Evolutionary conservation across 2,888 invertebrate genomes (phyloP).

Genomic region (Amaurobius ferox): DNA sequence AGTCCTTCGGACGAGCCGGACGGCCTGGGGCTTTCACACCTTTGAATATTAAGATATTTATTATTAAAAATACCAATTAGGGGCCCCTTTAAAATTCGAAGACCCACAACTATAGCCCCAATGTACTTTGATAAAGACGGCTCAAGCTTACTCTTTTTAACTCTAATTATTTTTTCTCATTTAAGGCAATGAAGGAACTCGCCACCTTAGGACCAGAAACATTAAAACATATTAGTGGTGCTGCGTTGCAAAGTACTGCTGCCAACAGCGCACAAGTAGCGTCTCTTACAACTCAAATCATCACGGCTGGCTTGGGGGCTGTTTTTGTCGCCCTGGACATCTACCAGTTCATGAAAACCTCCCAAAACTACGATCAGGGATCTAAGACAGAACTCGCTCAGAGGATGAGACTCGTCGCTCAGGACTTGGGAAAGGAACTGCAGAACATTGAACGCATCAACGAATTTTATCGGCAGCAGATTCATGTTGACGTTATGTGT

Average conservation of each 20-base stretch:
- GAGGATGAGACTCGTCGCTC: slow-evolving; percentile 33
- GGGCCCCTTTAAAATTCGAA: no score
- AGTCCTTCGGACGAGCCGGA: no score
- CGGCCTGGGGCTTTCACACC: no score
- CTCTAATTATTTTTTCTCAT: neutral
- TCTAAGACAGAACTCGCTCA: slow-evolving; percentile 62
- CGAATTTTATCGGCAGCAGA: slow-evolving; percentile 45
- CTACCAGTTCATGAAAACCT: slow-evolving; percentile 52
- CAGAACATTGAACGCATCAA: slow-evolving; percentile 38
- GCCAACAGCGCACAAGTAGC: slow-evolving; percentile 53
- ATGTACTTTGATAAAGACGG: no score
- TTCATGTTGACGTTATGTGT: slow-evolving; percentile 36
- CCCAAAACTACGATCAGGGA: slow-evolving; percentile 50
- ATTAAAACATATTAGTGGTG: slow-evolving; percentile 53
- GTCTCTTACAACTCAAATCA: slow-evolving; percentile 40
- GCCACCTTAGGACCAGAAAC: slow-evolving; percentile 58
- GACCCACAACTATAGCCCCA: no score
- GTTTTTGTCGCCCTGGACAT: slow-evolving; percentile 64
- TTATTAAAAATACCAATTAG: no score
- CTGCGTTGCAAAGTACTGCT: slow-evolving; percentile 57
- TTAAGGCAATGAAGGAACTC: slow-evolving; percentile 58
- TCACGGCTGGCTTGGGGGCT: slow-evolving; percentile 57
- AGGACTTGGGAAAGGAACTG: slow-evolving; percentile 38
- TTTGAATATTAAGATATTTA: no score
- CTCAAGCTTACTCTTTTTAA: no score